Evolutionary conservation across 2,888 invertebrate genomes (phyloP).

Genomic region (Lepidonotus clava): DNA sequence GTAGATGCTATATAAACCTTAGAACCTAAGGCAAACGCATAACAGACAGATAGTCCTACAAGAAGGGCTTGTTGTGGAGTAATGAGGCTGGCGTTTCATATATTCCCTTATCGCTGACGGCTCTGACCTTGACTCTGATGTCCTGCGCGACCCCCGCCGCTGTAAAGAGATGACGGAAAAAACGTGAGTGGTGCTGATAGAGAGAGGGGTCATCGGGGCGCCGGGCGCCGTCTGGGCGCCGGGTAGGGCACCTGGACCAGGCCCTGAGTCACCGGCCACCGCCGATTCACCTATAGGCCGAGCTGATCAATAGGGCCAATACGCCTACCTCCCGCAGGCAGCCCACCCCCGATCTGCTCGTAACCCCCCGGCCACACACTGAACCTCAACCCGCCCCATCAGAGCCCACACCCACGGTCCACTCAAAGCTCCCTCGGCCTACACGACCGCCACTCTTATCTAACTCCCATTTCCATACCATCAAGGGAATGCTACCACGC

Average conservation of each 20-base stretch:
- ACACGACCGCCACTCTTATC: constrained; percentile 31
- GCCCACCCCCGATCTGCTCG: neutral
- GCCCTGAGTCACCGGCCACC: constrained; percentile 20
- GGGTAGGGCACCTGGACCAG: constrained; percentile 31
- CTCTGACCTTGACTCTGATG: neutral
- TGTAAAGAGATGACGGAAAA: neutral
- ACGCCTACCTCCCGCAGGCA: neutral
- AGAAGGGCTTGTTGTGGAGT: neutral
- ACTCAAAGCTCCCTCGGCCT: neutral
- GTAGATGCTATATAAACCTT: no score
- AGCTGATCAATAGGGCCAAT: constrained; percentile 48
- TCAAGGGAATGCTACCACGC: constrained; percentile 26
- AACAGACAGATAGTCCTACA: neutral
- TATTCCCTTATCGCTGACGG: neutral
- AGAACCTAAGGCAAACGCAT: no score
- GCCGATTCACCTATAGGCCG: constrained; percentile 25
- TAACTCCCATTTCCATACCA: constrained; percentile 44
- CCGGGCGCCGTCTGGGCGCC: neutral
- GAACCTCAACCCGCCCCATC: no score
- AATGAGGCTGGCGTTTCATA: neutral
- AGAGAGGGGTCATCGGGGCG: neutral
- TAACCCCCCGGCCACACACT: neutral
- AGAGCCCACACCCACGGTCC: no score
- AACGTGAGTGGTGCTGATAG: constrained; percentile 13
- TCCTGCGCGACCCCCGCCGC: neutral